Conservation (phyloP, 2,888 invertebrate genomes). For the Dicranocentrus wangi region DNA sequence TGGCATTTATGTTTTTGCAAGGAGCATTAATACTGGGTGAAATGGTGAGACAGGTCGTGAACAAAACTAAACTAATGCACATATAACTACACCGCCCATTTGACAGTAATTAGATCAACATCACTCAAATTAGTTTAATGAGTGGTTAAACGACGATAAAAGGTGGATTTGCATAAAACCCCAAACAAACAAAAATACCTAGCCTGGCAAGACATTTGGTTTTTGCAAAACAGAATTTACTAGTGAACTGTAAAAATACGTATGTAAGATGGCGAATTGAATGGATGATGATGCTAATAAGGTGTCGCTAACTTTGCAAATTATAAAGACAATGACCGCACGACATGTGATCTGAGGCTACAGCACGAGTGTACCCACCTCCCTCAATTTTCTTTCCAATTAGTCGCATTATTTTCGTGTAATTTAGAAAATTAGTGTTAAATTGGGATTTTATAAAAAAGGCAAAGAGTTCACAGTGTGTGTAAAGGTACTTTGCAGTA, state of each 20-base stretch:
- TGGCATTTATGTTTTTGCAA: too few relatives aligned
- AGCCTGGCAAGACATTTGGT: too few relatives aligned
- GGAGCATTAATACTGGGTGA: background rate
- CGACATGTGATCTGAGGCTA: background rate
- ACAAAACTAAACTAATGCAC: conserved; percentile 7
- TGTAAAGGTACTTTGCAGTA: too few relatives aligned
- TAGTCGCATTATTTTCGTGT: conserved; percentile 32
- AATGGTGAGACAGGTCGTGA: conserved; percentile 17
- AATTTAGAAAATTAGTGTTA: conserved; percentile 50
- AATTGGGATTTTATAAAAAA: conserved; percentile 52
- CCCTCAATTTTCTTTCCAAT: conserved; percentile 35
- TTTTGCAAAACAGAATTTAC: too few relatives aligned
- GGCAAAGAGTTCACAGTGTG: conserved; percentile 19
- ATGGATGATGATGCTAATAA: conserved; percentile 58
- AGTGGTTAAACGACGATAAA: conserved; percentile 40
- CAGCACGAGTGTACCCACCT: background rate
- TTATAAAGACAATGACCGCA: conserved; percentile 52
- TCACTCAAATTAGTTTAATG: conserved; percentile 33
- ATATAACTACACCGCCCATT: too few relatives aligned
- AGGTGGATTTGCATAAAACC: conserved; percentile 42
- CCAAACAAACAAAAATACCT: too few relatives aligned
- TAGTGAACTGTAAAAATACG: too few relatives aligned
- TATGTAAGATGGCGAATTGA: too few relatives aligned
- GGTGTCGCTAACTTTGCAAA: conserved; percentile 57
- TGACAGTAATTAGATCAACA: conserved; percentile 46